These are phyloP conservation scores for Alviniconcha marisindica DNA, from an alignment of 1,140 invertebrate species.

Conservation along the genomic window DNA sequence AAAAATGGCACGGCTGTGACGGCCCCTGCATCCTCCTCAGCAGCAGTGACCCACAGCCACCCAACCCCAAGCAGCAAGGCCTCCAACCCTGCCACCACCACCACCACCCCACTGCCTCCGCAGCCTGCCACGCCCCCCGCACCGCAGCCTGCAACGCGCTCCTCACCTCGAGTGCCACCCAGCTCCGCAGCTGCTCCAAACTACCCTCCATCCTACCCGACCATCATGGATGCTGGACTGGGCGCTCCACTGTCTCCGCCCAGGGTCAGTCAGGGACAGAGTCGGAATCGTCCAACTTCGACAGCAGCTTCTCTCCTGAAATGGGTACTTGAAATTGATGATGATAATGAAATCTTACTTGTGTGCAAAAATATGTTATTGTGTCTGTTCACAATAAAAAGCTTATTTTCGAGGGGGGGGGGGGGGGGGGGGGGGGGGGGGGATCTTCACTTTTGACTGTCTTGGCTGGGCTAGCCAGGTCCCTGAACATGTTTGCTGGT, in stretches of 20 bases:
- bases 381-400: too few relatives aligned
- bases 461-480: too few relatives aligned
- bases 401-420: too few relatives aligned
- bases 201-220: conserved; percentile 5
- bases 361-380: too few relatives aligned
- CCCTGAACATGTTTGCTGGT: too few relatives aligned
- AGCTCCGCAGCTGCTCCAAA: neutral
- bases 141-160: neutral
- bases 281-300: conserved; percentile 49
- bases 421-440: too few relatives aligned
- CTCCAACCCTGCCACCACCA: neutral
- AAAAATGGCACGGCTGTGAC: neutral
- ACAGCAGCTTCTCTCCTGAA: conserved; percentile 48
- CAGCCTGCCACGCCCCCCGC: neutral
- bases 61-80: neutral
- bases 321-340: too few relatives aligned
- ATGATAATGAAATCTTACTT: too few relatives aligned
- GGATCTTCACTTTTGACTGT: too few relatives aligned
- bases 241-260: conserved; percentile 50
- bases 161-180: conserved; percentile 3
- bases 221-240: conserved; percentile 1
- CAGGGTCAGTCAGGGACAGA: conserved; percentile 55
- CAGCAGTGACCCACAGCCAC: too few relatives aligned
- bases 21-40: neutral
- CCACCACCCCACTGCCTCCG: neutral